Evolutionary conservation across 2,888 invertebrate species (phyloP).

Genomic region (Lasiommata megera): DNA sequence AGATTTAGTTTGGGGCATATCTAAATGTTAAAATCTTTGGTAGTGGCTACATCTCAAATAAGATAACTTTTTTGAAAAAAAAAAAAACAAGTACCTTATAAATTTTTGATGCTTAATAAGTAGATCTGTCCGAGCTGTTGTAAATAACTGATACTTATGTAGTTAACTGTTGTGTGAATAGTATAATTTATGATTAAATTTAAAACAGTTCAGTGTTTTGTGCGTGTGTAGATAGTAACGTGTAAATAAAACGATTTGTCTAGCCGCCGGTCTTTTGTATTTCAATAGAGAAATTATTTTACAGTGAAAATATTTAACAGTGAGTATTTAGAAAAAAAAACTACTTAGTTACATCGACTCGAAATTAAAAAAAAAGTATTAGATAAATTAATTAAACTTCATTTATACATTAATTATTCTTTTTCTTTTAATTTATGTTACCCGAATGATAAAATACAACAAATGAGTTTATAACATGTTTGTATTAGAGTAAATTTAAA

Average conservation of each 20-base stretch:
- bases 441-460: too few relatives aligned
- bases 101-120: conserved; percentile 7
- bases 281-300: conserved; percentile 22
- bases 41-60: not conserved
- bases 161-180: conserved; percentile 76
- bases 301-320: conserved; percentile 12
- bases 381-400: conserved; percentile 2
- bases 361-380: not conserved
- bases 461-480: too few relatives aligned
- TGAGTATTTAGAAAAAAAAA: conserved; percentile 5
- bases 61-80: conserved; percentile 5
- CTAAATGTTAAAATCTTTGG: not conserved
- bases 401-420: not conserved
- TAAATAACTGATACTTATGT: conserved; percentile 68
- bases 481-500: too few relatives aligned
- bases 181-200: conserved; percentile 58
- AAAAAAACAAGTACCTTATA: conserved; percentile 3
- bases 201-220: conserved; percentile 60
- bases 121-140: conserved; percentile 39
- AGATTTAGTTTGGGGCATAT: too few relatives aligned
- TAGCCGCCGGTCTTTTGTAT: conserved; percentile 25
- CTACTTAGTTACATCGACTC: conserved; percentile 8
- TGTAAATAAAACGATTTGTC: conserved; percentile 51
- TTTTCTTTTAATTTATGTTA: too few relatives aligned
- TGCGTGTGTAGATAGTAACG: conserved; percentile 73